Base-by-base conservation (phyloP, 2,888 invertebrate genomes). In the Agrochola lota region DNA sequence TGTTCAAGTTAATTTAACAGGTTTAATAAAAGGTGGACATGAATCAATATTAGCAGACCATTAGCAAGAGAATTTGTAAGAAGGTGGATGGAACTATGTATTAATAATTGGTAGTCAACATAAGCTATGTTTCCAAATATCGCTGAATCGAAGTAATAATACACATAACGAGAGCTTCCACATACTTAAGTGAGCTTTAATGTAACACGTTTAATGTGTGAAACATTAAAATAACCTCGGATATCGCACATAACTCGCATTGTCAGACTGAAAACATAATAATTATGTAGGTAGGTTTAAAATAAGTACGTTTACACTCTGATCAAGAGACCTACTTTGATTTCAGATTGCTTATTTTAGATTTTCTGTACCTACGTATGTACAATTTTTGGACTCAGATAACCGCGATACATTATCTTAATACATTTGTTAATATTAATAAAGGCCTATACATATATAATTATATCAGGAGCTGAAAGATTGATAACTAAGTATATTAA, bases 321-420 rank as follows among this genome's bases (percentile, higher is more conserved):
- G 15, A 75, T 63, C 55, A 7, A 30, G 12, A 77, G 15, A 52
- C 40, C 49, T 77, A 60, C 20, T 77, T 78, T 60, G 15, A 52
- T 78, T 68, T 43, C 40, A 52, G 59, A 30, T 52, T 49, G 17
- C 35, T 23, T 49, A 35, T 57, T 77, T 35, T 35, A 63, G 23
- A 9, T 12, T 76, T 77, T 49, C 26, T 59, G 23, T 40, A 40
- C 43, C 49, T 8, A n/a, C 64, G 20, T 49, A 9, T 52, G 12
- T 12, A 20, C 7, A 23, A 30, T 20, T 67, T n/a, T 77, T 59
- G 23, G 26, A 26, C 11, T 26, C 23, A 49, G 77, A 77, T 77
- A 77, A 77, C 23, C 9, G 35, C 26, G 78, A 68, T 40, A 49
- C 1, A 30, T 46, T 77, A 59, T 64, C 40, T 15, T 40, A 26